These are phyloP conservation scores for Troglohyphantes excavatus DNA, from an alignment of 2,888 invertebrate genomes.

Conservation along the genomic window DNA sequence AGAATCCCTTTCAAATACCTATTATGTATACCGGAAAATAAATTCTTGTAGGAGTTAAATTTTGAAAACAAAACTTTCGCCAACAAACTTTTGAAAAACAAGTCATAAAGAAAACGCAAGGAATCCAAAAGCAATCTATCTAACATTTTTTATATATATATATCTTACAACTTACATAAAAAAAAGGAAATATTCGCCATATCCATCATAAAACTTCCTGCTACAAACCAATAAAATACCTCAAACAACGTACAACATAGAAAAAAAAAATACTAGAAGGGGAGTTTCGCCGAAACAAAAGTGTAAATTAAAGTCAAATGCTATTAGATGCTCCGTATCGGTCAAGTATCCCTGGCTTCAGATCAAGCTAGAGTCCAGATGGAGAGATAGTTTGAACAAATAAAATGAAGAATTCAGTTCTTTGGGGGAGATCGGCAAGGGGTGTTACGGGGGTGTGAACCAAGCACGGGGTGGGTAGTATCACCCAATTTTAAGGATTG, in stretches of 20 bases:
- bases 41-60: no score
- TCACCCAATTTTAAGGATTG: conserved; percentile 67
- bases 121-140: neutral
- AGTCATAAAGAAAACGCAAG: no score
- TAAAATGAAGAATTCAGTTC: conserved; percentile 15
- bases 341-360: conserved; percentile 5
- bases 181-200: neutral
- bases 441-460: conserved; percentile 40
- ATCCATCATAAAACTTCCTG: neutral
- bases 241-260: neutral
- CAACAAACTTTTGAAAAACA: neutral
- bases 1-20: no score
- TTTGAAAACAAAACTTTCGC: no score
- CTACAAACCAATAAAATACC: neutral
- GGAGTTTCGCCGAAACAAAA: conserved; percentile 21
- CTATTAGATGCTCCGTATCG: conserved; percentile 36
- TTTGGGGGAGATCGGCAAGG: conserved; percentile 10
- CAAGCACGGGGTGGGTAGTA: conserved; percentile 41
- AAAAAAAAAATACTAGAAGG: neutral
- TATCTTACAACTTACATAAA: neutral
- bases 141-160: no score
- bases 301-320: conserved; percentile 58
- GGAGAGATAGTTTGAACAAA: conserved; percentile 33
- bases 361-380: neutral
- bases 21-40: no score